Evolutionary conservation across 2,797 vertebrate genomes (phyloP), one percentile per base, ranked within the genome.

Genomic region (Pteropus rufus): DNA sequence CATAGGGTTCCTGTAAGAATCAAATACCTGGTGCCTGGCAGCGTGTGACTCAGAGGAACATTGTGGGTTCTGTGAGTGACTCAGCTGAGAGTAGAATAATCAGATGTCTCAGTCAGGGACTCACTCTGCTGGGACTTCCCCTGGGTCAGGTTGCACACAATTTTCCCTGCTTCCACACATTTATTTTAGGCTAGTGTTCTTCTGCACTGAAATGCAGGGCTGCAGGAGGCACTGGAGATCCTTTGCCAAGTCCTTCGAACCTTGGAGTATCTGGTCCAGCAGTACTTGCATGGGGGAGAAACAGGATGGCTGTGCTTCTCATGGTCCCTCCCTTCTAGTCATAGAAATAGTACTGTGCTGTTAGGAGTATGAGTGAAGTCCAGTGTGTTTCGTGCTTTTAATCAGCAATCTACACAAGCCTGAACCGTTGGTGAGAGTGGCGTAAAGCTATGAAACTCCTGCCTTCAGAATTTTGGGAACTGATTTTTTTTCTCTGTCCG

Each of bases 281-380:
- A 21, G 31, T 10, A 46, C 39, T 54, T n/a, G 34, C 10, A 3
- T 46, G 0, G 1, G 10, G 26, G n/a, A n/a, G 10, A 4, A 4
- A 19, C 5, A 12, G 64, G 10, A 16, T n/a, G 26, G 16, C 49
- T 70, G n/a, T 24, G 19, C 34, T 16, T 34, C 70, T 49, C 16
- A 3, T 4, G 34, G 26, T 4, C 23, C 5, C 14, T 21, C 39
- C 7, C 2, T 72, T 67, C 34, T 54, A 5, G 29, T n/a, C 39
- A n/a, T 10, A 21, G 64, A 86, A 76, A 44, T 24, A 26, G 11
- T 36, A 3, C 41, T 72, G 54, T 34, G 39, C 0, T 4, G 4
- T 18, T 18, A 15, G 46, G 52, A 23, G 3, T 26, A 0, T 0
- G 4, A 6, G 58, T 18, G 15, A 65, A 79, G 41, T 4, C 21